Conservation (phyloP, 2,113 vertebrate species). For the Gallinago paraguaiae region DNA sequence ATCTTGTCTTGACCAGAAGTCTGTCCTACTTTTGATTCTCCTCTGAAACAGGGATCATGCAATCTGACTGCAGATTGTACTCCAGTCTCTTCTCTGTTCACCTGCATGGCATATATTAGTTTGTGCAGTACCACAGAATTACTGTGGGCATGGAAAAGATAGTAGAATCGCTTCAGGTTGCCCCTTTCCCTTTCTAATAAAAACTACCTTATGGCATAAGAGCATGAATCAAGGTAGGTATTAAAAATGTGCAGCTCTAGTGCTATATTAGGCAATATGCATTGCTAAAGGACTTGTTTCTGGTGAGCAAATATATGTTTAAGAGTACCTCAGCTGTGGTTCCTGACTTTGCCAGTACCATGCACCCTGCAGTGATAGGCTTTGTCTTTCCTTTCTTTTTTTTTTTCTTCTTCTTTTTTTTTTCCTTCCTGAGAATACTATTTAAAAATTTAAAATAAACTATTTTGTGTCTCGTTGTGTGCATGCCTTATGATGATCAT, state of each 20-base stretch:
- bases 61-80: background rate
- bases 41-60: background rate
- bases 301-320: background rate
- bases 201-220: background rate
- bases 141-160: background rate
- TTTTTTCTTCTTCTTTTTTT: too few relatives aligned
- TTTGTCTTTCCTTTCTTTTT: background rate
- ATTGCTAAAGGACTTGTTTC: accelerated
- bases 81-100: background rate
- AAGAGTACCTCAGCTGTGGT: background rate
- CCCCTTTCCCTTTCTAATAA: background rate
- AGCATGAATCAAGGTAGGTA: accelerated
- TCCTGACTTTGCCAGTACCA: background rate
- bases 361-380: background rate
- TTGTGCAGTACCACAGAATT: background rate
- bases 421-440: background rate
- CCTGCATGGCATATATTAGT: background rate
- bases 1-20: background rate
- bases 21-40: accelerated
- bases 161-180: accelerated
- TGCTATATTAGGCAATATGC: background rate
- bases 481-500: background rate
- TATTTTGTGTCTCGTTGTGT: background rate
- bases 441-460: background rate
- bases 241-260: background rate